Evolutionary conservation across 2,113 vertebrate species (phyloP).

Genomic region (Syngnathoides biaculeatus): DNA sequence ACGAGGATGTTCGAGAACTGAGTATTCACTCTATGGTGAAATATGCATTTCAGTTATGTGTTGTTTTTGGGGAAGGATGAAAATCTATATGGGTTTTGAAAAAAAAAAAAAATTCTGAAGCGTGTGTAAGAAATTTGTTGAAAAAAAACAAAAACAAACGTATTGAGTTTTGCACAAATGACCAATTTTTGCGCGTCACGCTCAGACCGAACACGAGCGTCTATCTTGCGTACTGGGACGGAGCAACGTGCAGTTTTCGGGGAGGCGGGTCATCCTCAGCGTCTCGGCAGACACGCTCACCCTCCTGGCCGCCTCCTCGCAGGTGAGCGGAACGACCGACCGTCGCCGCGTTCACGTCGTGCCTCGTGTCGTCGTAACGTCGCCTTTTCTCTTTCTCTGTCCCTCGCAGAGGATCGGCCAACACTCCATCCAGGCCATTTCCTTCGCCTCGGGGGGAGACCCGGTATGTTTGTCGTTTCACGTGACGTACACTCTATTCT

Average conservation of each 20-base stretch:
- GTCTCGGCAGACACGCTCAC: constrained; percentile 85
- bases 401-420: constrained; percentile 85
- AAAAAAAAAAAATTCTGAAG: no score
- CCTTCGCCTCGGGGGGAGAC: constrained; percentile 93
- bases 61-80: no score
- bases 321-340: constrained; percentile 78
- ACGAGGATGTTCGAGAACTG: no score
- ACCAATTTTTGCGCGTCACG: constrained; percentile 43
- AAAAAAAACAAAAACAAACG: no score
- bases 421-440: constrained; percentile 92
- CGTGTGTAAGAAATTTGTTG: no score
- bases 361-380: background rate
- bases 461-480: constrained; percentile 78
- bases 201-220: constrained; percentile 80
- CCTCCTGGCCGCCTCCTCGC: constrained; percentile 77
- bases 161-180: background rate
- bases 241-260: constrained; percentile 90
- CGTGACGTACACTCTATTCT: background rate
- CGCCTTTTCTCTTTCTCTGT: constrained; percentile 16
- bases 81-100: no score
- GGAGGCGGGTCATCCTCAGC: constrained; percentile 80
- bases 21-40: no score
- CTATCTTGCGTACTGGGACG: constrained; percentile 84
- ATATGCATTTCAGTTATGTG: no score
- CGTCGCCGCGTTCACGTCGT: no score